Conservation (phyloP, 2,113 vertebrate species). For the Micromys minutus region DNA sequence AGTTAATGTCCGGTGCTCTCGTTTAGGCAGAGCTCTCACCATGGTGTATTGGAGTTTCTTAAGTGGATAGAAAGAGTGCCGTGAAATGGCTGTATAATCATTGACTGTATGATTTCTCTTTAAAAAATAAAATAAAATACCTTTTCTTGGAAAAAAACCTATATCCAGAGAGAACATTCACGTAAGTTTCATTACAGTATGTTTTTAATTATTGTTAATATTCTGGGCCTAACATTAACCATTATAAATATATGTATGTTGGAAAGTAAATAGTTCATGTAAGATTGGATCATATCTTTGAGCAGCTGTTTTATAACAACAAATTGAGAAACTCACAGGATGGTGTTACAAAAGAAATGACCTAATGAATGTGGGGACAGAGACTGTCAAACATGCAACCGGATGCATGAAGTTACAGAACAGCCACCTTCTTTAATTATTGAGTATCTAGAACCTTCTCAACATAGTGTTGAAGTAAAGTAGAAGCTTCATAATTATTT, state of each 20-base stretch:
- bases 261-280: neutral
- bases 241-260: neutral
- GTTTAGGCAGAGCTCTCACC: constrained; percentile 34
- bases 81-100: constrained; percentile 74
- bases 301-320: neutral
- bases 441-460: neutral
- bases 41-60: constrained; percentile 44
- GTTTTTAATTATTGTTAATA: neutral
- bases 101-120: constrained; percentile 78
- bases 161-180: neutral
- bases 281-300: neutral
- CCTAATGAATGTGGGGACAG: neutral
- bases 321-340: neutral
- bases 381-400: neutral
- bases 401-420: neutral
- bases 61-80: constrained; percentile 40
- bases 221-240: neutral
- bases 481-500: neutral
- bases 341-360: neutral
- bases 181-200: neutral
- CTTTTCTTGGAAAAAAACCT: neutral
- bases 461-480: neutral
- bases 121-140: constrained; percentile 74
- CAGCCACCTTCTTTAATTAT: neutral
- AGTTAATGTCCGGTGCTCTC: constrained; percentile 12